phyloP scores from a whole-genome alignment of 2,888 invertebrate genomes.

The Hypolimnas misippus region DNA sequence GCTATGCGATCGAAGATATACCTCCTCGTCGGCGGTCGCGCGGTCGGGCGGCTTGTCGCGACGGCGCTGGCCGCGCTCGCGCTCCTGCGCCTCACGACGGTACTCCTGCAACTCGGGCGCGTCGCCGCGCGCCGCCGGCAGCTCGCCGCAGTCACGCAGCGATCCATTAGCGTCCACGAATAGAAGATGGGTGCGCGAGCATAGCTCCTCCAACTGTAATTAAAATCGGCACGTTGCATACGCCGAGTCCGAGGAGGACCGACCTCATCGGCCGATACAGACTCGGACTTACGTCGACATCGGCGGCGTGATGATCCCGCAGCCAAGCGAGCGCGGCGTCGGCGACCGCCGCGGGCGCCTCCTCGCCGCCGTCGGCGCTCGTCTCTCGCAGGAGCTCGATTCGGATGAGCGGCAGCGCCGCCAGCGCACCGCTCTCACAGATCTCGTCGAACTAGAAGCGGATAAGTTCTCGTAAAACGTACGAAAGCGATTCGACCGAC shows the following conservation, averaged over 20 bases:
- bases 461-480: neutral
- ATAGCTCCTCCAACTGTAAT: conserved; percentile 65
- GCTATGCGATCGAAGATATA: neutral
- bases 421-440: conserved; percentile 85
- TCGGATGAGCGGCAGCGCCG: conserved; percentile 86
- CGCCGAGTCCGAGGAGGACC: neutral
- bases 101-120: conserved; percentile 92
- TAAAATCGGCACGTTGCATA: neutral
- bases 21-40: conserved; percentile 64
- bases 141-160: conserved; percentile 91
- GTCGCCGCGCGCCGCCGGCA: conserved; percentile 86
- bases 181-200: conserved; percentile 89
- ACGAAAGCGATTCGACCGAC: neutral
- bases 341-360: conserved; percentile 83
- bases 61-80: conserved; percentile 48
- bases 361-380: conserved; percentile 86
- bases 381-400: conserved; percentile 91
- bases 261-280: neutral
- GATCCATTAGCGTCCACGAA: conserved; percentile 90
- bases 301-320: conserved; percentile 55
- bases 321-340: conserved; percentile 87
- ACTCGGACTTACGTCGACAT: conserved; percentile 37
- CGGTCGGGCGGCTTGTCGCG: conserved; percentile 86
- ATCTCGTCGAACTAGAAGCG: conserved; percentile 85
- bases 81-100: conserved; percentile 73